phyloP scores from a whole-genome alignment of 64 coral and sea anemone species.

The Platygyra sinensis region DNA sequence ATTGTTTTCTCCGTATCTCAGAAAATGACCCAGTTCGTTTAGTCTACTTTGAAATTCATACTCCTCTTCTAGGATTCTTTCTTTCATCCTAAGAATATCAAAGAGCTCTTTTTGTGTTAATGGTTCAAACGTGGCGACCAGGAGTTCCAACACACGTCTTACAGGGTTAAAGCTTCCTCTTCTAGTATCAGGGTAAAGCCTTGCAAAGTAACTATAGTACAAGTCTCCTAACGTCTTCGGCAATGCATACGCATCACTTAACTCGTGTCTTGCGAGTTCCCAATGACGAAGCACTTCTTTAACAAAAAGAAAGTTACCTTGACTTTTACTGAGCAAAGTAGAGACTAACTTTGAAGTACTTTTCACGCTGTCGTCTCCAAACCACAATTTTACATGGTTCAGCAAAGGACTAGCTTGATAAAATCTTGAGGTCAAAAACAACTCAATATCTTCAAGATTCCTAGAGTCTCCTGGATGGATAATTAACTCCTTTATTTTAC shows the following conservation, averaged over 20 bases:
- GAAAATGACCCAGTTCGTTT: conserved; percentile 46
- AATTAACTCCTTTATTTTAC: neutral
- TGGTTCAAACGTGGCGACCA: conserved; percentile 50
- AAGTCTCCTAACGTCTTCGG: conserved; percentile 40
- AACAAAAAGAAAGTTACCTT: conserved; percentile 76
- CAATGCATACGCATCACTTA: neutral
- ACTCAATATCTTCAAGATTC: conserved; percentile 65
- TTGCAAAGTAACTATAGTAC: conserved; percentile 58
- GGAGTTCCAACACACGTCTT: conserved; percentile 64
- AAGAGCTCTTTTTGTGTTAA: no score
- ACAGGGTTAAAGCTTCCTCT: conserved; percentile 21
- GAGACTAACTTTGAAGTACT: neutral
- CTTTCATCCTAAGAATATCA: conserved; percentile 36
- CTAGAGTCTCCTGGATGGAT: conserved; percentile 34
- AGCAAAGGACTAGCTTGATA: conserved; percentile 20
- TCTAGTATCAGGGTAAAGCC: conserved; percentile 26
- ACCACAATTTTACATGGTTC: neutral
- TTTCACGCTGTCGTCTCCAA: conserved; percentile 10
- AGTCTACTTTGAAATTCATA: conserved; percentile 57
- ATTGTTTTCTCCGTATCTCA: conserved; percentile 33
- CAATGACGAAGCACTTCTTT: conserved; percentile 62
- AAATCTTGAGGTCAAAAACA: conserved; percentile 27
- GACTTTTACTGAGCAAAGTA: conserved; percentile 30
- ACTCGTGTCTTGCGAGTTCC: neutral
- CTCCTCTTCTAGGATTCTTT: conserved; percentile 47